A percentile compares a stretch with the other conserved stretches of the same genome.
These are phyloP conservation scores for Camponotus floridanus DNA, from an alignment of 1,140 invertebrate species.

Conservation along the genomic window DNA sequence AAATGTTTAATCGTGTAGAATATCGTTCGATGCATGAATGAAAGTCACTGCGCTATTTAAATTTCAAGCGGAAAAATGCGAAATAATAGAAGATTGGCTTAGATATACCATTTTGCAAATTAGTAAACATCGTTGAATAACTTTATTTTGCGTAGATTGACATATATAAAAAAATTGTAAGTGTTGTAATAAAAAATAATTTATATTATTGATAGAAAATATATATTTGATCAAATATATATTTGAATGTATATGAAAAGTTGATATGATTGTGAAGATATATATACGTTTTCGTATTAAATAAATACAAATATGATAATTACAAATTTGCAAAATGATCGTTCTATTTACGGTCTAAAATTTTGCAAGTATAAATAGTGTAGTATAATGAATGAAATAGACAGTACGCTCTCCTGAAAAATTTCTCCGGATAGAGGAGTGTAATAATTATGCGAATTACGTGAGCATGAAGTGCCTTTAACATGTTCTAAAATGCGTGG, in stretches of 20 bases:
- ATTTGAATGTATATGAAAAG: neutral
- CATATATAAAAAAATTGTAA: neutral
- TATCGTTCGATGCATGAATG: neutral
- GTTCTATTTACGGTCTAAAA: neutral
- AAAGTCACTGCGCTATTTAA: slow-evolving; percentile 5
- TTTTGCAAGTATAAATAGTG: neutral
- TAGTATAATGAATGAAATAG: neutral
- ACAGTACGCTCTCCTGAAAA: neutral
- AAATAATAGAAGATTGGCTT: no score
- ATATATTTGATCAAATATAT: slow-evolving; percentile 28
- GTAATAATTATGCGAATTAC: slow-evolving; percentile 51
- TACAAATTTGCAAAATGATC: slow-evolving; percentile 2
- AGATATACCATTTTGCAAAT: neutral
- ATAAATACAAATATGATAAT: neutral
- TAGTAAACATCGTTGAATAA: neutral
- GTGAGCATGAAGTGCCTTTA: slow-evolving; percentile 29
- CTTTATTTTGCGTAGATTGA: neutral
- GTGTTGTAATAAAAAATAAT: neutral
- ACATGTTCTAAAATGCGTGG: slow-evolving; percentile 39
- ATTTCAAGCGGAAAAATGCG: neutral
- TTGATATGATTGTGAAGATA: no score
- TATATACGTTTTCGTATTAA: no score
- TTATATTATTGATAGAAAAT: neutral
- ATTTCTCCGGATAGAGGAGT: slow-evolving; percentile 32
- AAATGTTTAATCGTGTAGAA: slow-evolving; percentile 7